These are phyloP conservation scores for Sialia sialis DNA, from an alignment of 2,113 vertebrate genomes.

Conservation along the genomic window DNA sequence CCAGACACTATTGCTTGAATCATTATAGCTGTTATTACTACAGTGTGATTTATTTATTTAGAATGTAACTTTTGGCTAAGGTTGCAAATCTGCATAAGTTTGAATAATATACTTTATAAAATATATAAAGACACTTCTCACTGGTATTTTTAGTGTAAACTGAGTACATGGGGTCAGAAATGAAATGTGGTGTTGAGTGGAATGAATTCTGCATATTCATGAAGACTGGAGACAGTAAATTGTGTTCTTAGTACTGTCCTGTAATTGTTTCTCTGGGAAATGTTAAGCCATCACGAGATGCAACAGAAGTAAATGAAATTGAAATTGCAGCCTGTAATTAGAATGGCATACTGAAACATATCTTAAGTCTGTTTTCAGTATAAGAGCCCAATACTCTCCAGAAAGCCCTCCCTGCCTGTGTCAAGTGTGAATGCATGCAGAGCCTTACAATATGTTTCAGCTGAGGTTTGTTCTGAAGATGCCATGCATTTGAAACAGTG, in stretches of 20 bases:
- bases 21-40: background rate
- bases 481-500: background rate
- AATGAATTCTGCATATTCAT: background rate
- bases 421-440: background rate
- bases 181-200: background rate
- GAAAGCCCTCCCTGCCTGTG: background rate
- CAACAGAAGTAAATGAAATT: conserved; percentile 41
- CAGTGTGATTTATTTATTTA: background rate
- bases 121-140: background rate
- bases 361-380: conserved; percentile 30
- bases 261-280: conserved; percentile 45
- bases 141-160: background rate
- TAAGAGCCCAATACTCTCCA: background rate
- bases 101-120: background rate
- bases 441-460: background rate
- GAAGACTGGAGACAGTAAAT: background rate
- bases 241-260: conserved; percentile 26
- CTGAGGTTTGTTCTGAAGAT: background rate
- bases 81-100: background rate
- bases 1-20: background rate
- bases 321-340: conserved; percentile 53
- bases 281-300: background rate
- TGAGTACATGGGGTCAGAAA: background rate
- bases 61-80: background rate
- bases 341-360: conserved; percentile 20